phyloP scores from a whole-genome alignment of 1,140 invertebrate genomes.

The Venturia canescens region DNA sequence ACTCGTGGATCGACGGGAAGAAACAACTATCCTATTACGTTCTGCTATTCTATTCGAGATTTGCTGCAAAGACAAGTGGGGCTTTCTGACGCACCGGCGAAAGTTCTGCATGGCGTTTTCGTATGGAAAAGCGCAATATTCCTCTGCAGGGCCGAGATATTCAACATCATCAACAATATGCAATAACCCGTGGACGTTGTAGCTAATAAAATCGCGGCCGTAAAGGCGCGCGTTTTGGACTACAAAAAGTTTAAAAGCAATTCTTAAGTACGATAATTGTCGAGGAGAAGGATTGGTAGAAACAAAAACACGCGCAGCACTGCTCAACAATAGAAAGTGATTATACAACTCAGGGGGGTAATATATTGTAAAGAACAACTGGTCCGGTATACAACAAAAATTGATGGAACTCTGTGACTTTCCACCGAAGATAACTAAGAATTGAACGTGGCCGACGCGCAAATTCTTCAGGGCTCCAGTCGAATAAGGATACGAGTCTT shows the following conservation, averaged over 20 bases:
- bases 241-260: not conserved
- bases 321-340: constrained; percentile 47
- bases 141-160: constrained; percentile 48
- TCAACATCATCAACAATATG: constrained; percentile 49
- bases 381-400: constrained; percentile 47
- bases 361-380: constrained; percentile 33
- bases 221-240: not conserved
- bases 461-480: constrained; percentile 45
- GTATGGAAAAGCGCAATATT: constrained; percentile 49
- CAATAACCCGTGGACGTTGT: constrained; percentile 35
- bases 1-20: too few relatives aligned
- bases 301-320: constrained; percentile 23
- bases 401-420: constrained; percentile 51
- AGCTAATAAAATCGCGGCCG: not conserved
- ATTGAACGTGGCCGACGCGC: constrained; percentile 32
- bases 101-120: constrained; percentile 49
- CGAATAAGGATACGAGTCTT: constrained; percentile 19
- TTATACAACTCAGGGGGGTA: constrained; percentile 21
- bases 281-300: not conserved
- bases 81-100: too few relatives aligned
- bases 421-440: constrained; percentile 14
- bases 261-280: not conserved
- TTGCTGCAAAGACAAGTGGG: constrained; percentile 52
- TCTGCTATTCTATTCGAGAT: constrained; percentile 51
- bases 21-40: not conserved